Percentiles rank a stretch among this genome's conserved stretches.
These are phyloP conservation scores for Muscicapa striata DNA, from an alignment of 2,797 vertebrate species.

Conservation along the genomic window DNA sequence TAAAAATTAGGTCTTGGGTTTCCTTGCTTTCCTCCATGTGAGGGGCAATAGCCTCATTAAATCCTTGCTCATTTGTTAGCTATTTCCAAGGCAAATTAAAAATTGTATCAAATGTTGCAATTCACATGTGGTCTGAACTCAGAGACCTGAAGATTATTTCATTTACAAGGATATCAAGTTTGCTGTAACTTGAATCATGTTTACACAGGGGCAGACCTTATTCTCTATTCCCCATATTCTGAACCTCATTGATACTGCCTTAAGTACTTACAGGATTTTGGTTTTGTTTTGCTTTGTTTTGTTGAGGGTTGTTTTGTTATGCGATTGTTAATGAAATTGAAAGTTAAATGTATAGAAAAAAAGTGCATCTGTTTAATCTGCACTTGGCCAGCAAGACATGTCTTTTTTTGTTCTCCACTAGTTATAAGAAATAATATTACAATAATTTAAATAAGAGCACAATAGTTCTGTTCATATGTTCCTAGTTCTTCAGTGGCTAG, in stretches of 20 bases:
- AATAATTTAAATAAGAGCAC: not conserved
- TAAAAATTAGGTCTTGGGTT: not conserved
- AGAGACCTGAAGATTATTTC: conserved; percentile 49
- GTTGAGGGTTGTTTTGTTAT: not conserved
- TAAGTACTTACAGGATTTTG: not conserved
- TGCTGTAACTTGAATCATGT: conserved; percentile 30
- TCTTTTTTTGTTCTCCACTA: not conserved
- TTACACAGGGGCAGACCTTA: not conserved
- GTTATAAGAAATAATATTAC: not conserved
- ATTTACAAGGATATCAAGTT: conserved; percentile 65
- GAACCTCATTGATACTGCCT: not conserved
- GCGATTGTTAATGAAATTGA: not conserved
- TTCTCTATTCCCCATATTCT: not conserved
- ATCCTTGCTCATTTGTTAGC: conserved; percentile 44
- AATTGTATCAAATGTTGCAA: conserved; percentile 55
- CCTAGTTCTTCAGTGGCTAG: not conserved
- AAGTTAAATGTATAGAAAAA: not conserved
- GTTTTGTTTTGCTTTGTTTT: not conserved
- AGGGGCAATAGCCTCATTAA: not conserved
- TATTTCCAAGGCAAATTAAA: conserved; percentile 52
- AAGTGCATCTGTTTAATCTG: not conserved
- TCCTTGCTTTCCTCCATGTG: conserved; percentile 7
- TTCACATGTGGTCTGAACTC: conserved; percentile 39
- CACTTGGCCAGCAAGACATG: fast-evolving
- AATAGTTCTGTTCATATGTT: not conserved